phyloP scores from a whole-genome alignment of 2,888 invertebrate species.

The Cataglyphis rosenhaueri region DNA sequence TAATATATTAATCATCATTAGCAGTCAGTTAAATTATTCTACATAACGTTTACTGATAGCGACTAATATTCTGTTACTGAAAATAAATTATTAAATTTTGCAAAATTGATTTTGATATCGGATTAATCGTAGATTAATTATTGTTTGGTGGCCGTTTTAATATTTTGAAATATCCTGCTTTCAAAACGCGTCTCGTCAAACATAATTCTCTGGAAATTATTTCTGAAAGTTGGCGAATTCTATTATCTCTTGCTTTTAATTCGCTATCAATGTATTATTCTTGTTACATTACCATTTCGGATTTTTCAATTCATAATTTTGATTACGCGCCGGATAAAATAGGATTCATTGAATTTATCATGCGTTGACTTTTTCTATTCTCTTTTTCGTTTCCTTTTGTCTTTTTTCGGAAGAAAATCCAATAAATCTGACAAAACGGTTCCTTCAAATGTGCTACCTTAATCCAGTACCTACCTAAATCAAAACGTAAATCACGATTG shows the following conservation, averaged over 20 bases:
- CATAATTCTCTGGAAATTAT: neutral
- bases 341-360: neutral
- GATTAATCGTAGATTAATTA: slow-evolving; percentile 5
- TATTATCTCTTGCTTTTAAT: neutral
- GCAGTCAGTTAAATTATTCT: slow-evolving; percentile 5
- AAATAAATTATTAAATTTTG: slow-evolving; percentile 30
- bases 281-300: neutral
- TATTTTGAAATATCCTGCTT: neutral
- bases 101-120: neutral
- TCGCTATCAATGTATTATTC: neutral
- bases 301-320: slow-evolving; percentile 20
- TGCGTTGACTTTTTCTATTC: slow-evolving; percentile 5
- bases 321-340: neutral
- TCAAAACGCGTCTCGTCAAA: neutral
- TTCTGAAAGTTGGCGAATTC: neutral
- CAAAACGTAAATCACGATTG: slow-evolving; percentile 69
- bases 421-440: slow-evolving; percentile 68
- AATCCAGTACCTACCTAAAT: slow-evolving; percentile 67
- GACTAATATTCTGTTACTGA: neutral
- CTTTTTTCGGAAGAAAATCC: slow-evolving; percentile 13
- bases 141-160: neutral
- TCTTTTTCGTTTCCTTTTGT: slow-evolving; percentile 2
- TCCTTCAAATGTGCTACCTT: slow-evolving; percentile 64
- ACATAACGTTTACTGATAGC: neutral
- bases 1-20: neutral